Evolutionary conservation across 2,888 invertebrate genomes (phyloP).

Genomic region (Eupithecia tripunctaria): DNA sequence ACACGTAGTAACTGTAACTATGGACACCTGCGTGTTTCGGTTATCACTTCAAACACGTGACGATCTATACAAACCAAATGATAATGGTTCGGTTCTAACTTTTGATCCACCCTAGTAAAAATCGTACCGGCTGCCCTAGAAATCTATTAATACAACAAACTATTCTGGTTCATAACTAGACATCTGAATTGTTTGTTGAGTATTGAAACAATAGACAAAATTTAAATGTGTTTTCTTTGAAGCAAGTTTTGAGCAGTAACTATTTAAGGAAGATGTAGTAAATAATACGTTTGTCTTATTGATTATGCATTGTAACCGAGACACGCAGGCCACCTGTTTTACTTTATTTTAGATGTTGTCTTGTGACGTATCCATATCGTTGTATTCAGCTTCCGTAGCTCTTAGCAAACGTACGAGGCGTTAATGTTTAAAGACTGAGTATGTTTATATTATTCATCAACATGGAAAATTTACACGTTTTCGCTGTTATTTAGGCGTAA

Average conservation of each 20-base stretch:
- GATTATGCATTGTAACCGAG: constrained; percentile 16
- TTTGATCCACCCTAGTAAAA: neutral
- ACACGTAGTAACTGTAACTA: constrained; percentile 27
- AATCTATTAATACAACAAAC: neutral
- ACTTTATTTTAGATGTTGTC: constrained; percentile 60
- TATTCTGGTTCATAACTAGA: neutral
- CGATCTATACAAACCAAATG: neutral
- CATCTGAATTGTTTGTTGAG: neutral
- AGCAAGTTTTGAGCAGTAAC: neutral
- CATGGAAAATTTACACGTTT: neutral
- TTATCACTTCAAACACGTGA: neutral
- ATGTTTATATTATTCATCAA: neutral
- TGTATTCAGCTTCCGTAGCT: constrained; percentile 33
- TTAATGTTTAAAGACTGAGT: constrained; percentile 3
- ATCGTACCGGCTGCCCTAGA: constrained; percentile 14
- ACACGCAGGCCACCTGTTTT: constrained; percentile 32
- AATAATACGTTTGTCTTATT: neutral
- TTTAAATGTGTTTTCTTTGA: neutral
- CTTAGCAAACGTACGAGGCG: constrained; percentile 13
- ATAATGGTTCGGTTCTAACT: neutral
- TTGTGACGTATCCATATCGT: constrained; percentile 49
- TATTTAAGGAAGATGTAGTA: neutral
- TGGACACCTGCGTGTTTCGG: constrained; percentile 4
- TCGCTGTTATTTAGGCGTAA: neutral
- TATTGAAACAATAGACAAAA: neutral